Conservation (phyloP, 1,140 invertebrate species). For the Copidosoma floridanum region DNA sequence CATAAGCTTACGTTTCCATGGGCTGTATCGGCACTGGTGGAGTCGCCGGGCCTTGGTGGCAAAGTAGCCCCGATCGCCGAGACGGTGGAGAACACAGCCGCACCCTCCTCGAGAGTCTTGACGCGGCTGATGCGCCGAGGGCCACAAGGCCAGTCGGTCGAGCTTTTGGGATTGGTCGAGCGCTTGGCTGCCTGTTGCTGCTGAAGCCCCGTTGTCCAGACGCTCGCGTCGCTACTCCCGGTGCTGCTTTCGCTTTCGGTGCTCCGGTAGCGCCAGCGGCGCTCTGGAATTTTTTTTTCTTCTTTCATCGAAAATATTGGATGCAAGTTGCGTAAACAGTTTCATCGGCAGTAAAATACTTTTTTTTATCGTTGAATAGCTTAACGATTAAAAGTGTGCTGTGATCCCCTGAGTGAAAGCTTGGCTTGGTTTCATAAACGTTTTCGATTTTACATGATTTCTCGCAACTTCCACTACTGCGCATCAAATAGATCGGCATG, state of each 20-base stretch:
- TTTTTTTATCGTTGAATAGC: no score
- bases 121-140: slow-evolving; percentile 36
- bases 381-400: no score
- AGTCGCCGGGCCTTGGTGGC: slow-evolving; percentile 42
- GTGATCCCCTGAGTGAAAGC: no score
- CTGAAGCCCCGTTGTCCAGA: slow-evolving; percentile 49
- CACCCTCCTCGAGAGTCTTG: slow-evolving; percentile 42
- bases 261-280: slow-evolving; percentile 47
- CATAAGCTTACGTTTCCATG: slow-evolving; percentile 16
- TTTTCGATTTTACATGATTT: no score
- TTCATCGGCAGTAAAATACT: no score
- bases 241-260: slow-evolving; percentile 52
- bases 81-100: slow-evolving; percentile 2
- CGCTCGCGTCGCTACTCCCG: slow-evolving; percentile 46
- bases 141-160: not conserved
- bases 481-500: no score
- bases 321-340: not conserved
- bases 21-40: slow-evolving; percentile 29
- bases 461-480: no score
- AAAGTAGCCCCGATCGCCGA: slow-evolving; percentile 47
- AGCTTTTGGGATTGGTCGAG: slow-evolving; percentile 33
- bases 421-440: no score
- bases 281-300: slow-evolving; percentile 36
- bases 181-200: slow-evolving; percentile 32
- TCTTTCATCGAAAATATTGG: not conserved